Evolutionary conservation across 2,888 invertebrate genomes (phyloP).

Genomic region (Standfussiana lucernea): DNA sequence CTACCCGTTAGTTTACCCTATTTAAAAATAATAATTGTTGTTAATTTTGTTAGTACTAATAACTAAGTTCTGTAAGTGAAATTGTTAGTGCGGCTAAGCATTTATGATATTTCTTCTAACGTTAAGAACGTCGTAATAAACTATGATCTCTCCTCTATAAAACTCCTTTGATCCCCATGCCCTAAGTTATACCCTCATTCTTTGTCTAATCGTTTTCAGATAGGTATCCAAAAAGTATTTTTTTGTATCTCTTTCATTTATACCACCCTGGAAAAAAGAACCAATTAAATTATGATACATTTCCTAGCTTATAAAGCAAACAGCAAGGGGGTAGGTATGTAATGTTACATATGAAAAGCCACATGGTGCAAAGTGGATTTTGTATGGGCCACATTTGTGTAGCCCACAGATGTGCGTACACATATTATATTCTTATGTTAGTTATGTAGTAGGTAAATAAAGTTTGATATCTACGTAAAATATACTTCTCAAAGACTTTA

Average conservation of each 20-base stretch:
- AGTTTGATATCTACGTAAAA: not conserved
- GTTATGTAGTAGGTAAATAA: not conserved
- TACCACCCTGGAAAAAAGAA: constrained; percentile 86
- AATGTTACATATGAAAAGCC: constrained; percentile 41
- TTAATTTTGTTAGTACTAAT: constrained; percentile 63
- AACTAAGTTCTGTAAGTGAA: constrained; percentile 60
- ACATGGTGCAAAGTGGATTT: constrained; percentile 20
- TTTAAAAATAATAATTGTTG: constrained; percentile 31
- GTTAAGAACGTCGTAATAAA: constrained; percentile 47
- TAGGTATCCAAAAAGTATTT: constrained; percentile 57
- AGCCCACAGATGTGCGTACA: not conserved
- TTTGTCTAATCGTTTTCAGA: constrained; percentile 61
- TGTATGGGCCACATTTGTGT: not conserved
- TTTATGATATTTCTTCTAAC: constrained; percentile 67
- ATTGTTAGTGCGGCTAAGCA: constrained; percentile 83
- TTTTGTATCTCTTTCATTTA: constrained; percentile 78
- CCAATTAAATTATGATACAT: constrained; percentile 65
- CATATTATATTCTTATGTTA: not conserved
- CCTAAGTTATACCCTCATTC: constrained; percentile 37
- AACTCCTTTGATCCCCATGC: constrained; percentile 51
- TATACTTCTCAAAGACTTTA: no score
- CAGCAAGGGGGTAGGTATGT: constrained; percentile 43
- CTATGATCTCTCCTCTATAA: constrained; percentile 36
- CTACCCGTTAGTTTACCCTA: constrained; percentile 59
- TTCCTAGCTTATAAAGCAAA: constrained; percentile 52